phyloP scores from a whole-genome alignment of 2,888 invertebrate genomes.

The Lepidochrysops patricia region DNA sequence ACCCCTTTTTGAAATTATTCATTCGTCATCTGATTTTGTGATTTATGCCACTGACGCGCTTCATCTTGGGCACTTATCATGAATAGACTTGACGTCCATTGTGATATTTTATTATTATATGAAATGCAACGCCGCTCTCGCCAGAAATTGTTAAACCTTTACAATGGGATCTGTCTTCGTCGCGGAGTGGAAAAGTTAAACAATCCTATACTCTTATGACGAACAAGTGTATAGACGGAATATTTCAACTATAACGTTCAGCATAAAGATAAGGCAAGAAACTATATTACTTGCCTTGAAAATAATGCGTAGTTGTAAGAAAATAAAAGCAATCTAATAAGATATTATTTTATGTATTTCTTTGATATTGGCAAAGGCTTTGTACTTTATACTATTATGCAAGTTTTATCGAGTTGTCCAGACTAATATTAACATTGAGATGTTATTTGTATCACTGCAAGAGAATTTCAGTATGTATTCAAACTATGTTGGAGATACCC shows the following conservation, averaged over 20 bases:
- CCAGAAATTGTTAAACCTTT: constrained; percentile 66
- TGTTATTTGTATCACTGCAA: neutral
- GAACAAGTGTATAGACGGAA: neutral
- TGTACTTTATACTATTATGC: neutral
- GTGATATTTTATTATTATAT: constrained; percentile 70
- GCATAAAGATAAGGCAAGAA: too few relatives aligned
- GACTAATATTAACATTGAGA: constrained; percentile 12
- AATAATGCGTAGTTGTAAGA: neutral
- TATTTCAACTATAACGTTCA: too few relatives aligned
- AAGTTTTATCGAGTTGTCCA: constrained; percentile 10
- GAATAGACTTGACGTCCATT: constrained; percentile 71
- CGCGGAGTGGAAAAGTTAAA: constrained; percentile 64
- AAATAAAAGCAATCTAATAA: constrained; percentile 1
- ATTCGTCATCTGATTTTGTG: constrained; percentile 56
- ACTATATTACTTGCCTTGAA: too few relatives aligned
- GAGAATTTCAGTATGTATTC: too few relatives aligned
- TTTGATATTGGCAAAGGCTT: neutral
- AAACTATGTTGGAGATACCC: too few relatives aligned
- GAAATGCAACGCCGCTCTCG: constrained; percentile 67
- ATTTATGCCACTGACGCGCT: constrained; percentile 62
- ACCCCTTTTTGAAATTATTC: constrained; percentile 44
- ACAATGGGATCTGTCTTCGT: constrained; percentile 66
- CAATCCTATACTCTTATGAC: constrained; percentile 32
- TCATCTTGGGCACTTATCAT: constrained; percentile 63
- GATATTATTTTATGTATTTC: neutral